These are phyloP conservation scores for Nothocercus julius DNA, from an alignment of 2,113 vertebrate species.

Conservation along the genomic window DNA sequence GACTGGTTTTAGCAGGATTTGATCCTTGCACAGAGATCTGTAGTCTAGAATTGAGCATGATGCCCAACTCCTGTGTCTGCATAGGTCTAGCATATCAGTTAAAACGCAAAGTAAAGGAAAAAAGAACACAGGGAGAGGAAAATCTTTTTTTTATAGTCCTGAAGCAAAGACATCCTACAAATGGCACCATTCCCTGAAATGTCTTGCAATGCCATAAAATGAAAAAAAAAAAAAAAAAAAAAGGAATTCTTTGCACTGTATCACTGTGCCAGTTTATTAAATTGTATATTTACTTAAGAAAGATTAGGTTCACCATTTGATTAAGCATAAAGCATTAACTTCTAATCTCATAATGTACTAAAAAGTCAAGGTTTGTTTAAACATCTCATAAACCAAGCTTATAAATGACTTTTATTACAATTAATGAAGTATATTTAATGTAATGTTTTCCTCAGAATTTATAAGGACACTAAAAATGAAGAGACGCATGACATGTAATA, in stretches of 20 bases:
- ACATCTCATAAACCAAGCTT: neutral
- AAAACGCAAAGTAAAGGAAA: neutral
- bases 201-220: neutral
- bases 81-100: neutral
- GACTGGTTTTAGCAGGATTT: neutral
- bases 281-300: neutral
- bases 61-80: neutral
- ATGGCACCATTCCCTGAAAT: neutral
- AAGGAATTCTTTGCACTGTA: neutral
- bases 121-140: neutral
- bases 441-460: neutral
- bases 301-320: neutral
- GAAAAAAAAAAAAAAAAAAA: neutral
- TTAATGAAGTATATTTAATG: neutral
- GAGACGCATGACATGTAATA: neutral
- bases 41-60: neutral
- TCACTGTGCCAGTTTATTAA: neutral
- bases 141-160: neutral
- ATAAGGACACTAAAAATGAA: neutral
- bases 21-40: neutral
- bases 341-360: neutral
- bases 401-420: neutral
- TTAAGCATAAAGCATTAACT: neutral
- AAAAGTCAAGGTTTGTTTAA: neutral
- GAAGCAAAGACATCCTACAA: neutral